These are phyloP conservation scores for Meteorus sp. DNA, from an alignment of 1,140 invertebrate genomes.

Conservation along the genomic window DNA sequence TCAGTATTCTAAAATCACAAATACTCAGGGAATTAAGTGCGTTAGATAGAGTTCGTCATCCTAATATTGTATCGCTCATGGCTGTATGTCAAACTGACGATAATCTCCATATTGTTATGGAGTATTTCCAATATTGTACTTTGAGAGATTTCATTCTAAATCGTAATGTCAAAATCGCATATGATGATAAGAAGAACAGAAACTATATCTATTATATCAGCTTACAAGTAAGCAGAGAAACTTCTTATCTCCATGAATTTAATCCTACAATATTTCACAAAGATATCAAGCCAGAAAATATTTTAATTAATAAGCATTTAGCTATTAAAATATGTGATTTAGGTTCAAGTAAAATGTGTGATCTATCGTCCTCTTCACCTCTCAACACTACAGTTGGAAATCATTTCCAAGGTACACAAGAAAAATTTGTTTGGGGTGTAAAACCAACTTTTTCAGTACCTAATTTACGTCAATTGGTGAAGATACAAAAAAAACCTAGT, in stretches of 20 bases:
- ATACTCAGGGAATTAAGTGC: background rate
- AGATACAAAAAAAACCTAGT: too few species aligned
- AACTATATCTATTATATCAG: slow-evolving; percentile 9
- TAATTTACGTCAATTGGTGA: too few species aligned
- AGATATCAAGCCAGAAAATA: slow-evolving; percentile 23
- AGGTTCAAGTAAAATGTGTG: slow-evolving; percentile 1
- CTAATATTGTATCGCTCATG: slow-evolving; percentile 8
- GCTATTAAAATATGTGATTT: slow-evolving; percentile 19
- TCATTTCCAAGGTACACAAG: slow-evolving; percentile 7
- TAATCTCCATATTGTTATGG: slow-evolving; percentile 6
- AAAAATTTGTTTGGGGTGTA: too few species aligned
- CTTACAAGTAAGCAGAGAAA: slow-evolving; percentile 11
- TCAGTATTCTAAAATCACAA: background rate
- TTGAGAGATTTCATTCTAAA: slow-evolving; percentile 3
- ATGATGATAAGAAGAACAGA: background rate
- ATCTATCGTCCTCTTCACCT: background rate
- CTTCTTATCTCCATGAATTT: slow-evolving; percentile 6
- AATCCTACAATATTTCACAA: slow-evolving; percentile 4
- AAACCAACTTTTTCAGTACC: background rate
- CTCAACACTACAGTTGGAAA: slow-evolving; percentile 8
- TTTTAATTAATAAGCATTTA: slow-evolving; percentile 2
- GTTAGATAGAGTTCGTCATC: background rate
- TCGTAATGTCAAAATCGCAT: background rate
- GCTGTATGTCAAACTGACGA: background rate
- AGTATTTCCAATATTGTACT: slow-evolving; percentile 10